phyloP scores from a whole-genome alignment of 2,888 invertebrate genomes.

The Apamea crenata region DNA sequence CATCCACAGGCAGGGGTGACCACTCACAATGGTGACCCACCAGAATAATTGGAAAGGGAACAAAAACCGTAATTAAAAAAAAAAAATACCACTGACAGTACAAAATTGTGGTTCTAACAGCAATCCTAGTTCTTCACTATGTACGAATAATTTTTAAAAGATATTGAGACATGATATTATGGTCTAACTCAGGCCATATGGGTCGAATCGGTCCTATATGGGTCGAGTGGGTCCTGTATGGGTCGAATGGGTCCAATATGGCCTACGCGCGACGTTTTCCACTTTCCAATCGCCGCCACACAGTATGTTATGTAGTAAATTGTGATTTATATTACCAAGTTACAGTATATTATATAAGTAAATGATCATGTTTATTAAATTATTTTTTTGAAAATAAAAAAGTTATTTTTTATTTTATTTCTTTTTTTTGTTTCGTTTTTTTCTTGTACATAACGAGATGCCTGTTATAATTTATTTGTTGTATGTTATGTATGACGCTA shows the following conservation, averaged over 20 bases:
- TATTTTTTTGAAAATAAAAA: constrained; percentile 78
- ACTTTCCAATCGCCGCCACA: constrained; percentile 73
- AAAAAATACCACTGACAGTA: background rate
- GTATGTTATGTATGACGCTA: constrained; percentile 66
- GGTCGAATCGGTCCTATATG: constrained; percentile 32
- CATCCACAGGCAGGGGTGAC: background rate
- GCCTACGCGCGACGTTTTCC: constrained; percentile 65
- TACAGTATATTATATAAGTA: constrained; percentile 72
- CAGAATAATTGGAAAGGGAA: constrained; percentile 6
- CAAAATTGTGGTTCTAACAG: constrained; percentile 31
- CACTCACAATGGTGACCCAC: background rate
- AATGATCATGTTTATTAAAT: constrained; percentile 81
- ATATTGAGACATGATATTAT: constrained; percentile 59
- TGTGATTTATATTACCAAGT: constrained; percentile 72
- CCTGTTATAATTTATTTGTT: constrained; percentile 59
- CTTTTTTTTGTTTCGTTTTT: constrained; percentile 64
- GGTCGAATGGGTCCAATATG: constrained; percentile 31
- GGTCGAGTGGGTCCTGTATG: constrained; percentile 7
- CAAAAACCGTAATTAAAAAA: background rate
- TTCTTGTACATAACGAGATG: constrained; percentile 64
- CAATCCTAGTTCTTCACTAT: constrained; percentile 49
- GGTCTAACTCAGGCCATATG: constrained; percentile 25
- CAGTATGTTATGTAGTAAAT: constrained; percentile 67
- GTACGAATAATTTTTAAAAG: constrained; percentile 61
- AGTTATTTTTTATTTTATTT: constrained; percentile 74